Percentiles rank a stretch among this genome's conserved stretches.
phyloP scores from a whole-genome alignment of 2,113 vertebrate genomes.

The Seriola aureovittata region DNA sequence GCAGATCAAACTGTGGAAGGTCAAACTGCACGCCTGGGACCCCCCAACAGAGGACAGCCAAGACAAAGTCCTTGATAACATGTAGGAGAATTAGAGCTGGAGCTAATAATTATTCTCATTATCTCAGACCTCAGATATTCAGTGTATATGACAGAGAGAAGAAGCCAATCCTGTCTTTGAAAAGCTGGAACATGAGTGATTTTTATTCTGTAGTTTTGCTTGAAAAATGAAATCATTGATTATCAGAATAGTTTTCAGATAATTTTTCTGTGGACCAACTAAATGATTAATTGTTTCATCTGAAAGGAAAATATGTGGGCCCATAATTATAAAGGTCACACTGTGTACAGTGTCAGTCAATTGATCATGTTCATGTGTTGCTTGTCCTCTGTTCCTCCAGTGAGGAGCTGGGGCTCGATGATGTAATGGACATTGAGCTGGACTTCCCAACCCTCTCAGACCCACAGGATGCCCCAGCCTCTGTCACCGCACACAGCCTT shows the following conservation, averaged over 20 bases:
- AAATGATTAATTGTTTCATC: no score
- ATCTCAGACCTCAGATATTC: no score
- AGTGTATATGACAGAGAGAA: neutral
- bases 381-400: slow-evolving; percentile 68
- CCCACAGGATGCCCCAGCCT: slow-evolving; percentile 47
- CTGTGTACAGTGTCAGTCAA: neutral
- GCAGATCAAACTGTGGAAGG: slow-evolving; percentile 96
- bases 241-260: neutral
- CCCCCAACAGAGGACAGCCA: slow-evolving; percentile 86
- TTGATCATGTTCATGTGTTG: neutral
- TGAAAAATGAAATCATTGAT: no score
- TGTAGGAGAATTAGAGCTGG: slow-evolving; percentile 79
- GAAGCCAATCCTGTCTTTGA: neutral
- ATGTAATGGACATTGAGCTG: slow-evolving; percentile 91
- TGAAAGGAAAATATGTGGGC: no score
- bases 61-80: slow-evolving; percentile 85
- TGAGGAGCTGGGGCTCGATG: slow-evolving; percentile 88
- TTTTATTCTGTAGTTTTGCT: no score
- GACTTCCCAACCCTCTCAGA: slow-evolving; percentile 83
- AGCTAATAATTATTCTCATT: no score
- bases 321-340: neutral
- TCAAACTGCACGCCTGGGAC: slow-evolving; percentile 96
- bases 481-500: neutral
- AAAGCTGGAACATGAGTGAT: neutral
- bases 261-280: neutral